phyloP scores from a whole-genome alignment of 2,888 invertebrate species.

The Aricia artaxerxes region DNA sequence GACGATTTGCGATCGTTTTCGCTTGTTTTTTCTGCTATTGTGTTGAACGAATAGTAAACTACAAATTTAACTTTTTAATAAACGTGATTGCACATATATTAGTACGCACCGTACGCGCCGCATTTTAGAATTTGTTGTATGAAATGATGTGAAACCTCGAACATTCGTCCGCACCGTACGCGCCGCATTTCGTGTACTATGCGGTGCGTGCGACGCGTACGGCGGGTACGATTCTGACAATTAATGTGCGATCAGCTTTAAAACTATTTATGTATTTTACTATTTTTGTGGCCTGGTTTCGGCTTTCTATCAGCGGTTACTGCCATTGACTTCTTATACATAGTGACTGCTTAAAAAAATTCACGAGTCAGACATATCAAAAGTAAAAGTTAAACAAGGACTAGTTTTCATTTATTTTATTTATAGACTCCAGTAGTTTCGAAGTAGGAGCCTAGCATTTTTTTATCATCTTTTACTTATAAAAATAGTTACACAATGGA shows the following conservation, averaged over 20 bases:
- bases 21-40: slow-evolving; percentile 29
- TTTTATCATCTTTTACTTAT: neutral
- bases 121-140: too few species aligned
- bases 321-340: slow-evolving; percentile 21
- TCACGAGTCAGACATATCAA: neutral
- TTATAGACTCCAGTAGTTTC: neutral
- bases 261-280: slow-evolving; percentile 21
- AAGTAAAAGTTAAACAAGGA: neutral
- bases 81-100: too few species aligned
- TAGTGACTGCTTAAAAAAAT: neutral
- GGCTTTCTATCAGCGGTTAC: slow-evolving; percentile 6
- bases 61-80: neutral
- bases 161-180: too few species aligned
- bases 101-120: too few species aligned
- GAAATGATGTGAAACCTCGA: too few species aligned
- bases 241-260: too few species aligned
- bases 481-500: too few species aligned
- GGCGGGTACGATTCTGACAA: too few species aligned
- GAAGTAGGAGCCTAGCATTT: neutral
- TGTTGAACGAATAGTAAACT: slow-evolving; percentile 18
- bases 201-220: too few species aligned
- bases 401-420: neutral
- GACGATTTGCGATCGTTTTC: neutral
- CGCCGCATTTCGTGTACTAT: too few species aligned
- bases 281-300: slow-evolving; percentile 20